Evolutionary conservation across 2,797 vertebrate species (phyloP).

Genomic region (Ceryle rudis): DNA sequence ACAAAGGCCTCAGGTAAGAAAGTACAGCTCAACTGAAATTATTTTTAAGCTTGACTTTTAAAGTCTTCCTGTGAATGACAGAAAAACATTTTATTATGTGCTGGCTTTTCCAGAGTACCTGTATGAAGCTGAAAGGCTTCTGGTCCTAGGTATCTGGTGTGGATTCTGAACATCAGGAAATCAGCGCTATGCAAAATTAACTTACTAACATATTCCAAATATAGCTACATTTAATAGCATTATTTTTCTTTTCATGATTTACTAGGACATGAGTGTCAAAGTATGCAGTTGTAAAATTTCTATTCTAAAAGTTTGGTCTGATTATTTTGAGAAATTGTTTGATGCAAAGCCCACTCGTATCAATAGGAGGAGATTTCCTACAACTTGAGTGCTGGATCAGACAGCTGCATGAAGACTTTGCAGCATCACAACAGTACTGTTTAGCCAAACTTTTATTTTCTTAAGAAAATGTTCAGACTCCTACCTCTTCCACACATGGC

Average conservation of each 20-base stretch:
- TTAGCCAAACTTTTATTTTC: neutral
- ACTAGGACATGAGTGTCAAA: neutral
- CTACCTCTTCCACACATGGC: neutral
- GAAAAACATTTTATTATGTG: neutral
- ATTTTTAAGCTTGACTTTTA: neutral
- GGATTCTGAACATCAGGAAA: neutral
- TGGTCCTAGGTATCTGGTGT: neutral
- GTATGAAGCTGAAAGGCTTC: neutral
- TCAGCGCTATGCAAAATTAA: neutral
- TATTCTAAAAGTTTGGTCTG: neutral
- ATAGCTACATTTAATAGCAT: neutral
- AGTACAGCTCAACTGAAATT: neutral
- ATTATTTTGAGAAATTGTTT: neutral
- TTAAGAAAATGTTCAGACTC: neutral
- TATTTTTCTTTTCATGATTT: neutral
- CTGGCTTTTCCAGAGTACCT: neutral
- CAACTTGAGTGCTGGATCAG: neutral
- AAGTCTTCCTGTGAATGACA: neutral
- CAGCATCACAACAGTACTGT: neutral
- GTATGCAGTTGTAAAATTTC: neutral
- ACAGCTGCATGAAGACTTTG: neutral
- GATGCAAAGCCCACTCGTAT: neutral
- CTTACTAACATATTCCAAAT: neutral
- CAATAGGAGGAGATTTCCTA: neutral
- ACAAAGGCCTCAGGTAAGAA: constrained; percentile 91